Evolutionary conservation across 2,113 vertebrate species (phyloP), one percentile per base, ranked within the genome.

Genomic region (Mirza zaza): DNA sequence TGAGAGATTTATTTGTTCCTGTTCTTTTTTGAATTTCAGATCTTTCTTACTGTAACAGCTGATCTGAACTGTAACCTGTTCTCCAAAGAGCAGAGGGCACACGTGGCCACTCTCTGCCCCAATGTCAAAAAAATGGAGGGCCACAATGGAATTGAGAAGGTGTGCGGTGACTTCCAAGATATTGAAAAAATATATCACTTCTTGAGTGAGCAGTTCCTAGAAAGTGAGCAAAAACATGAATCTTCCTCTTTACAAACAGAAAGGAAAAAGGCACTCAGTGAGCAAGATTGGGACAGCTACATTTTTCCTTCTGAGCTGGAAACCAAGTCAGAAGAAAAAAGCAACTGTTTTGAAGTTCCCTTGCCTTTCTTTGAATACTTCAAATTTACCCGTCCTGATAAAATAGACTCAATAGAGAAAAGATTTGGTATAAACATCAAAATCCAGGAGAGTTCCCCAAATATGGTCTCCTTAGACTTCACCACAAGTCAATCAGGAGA

Each of bases 21-120:
- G 32, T 45, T 96, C 14, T 96, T 97, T 94, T 97, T 86, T 90
- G 79, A 70, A 75, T 97, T 97, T 94, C 97, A 99, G 99, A 97
- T 99, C 96, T 99, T 99, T 97, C 95, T 98, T 77, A 73, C 57
- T 23, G 98, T 98, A 17, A 97, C 96, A 23, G 98, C 98, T 3
- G 96, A 95, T 59, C 97, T 99, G 97, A 98, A 98, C 96, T 90
- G 97, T 67, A 85, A 81, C 12, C 95, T 99, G 95, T 94, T 99
- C 91, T 97, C 98, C 83, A 65, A 96, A 94, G 88, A 98, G 85
- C 97, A 98, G 82, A 98, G 98, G 84, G 68, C 98, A 34, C 76
- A 73, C 34, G 88, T 98, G 87, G 27, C 71, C 9, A 3, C 10
- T 48, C 0, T 98, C 10, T 99, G 94, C 86, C 98, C 98, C 80